Base-by-base conservation (phyloP, 2,888 invertebrate species). In the Polyommatus iphigenia region DNA sequence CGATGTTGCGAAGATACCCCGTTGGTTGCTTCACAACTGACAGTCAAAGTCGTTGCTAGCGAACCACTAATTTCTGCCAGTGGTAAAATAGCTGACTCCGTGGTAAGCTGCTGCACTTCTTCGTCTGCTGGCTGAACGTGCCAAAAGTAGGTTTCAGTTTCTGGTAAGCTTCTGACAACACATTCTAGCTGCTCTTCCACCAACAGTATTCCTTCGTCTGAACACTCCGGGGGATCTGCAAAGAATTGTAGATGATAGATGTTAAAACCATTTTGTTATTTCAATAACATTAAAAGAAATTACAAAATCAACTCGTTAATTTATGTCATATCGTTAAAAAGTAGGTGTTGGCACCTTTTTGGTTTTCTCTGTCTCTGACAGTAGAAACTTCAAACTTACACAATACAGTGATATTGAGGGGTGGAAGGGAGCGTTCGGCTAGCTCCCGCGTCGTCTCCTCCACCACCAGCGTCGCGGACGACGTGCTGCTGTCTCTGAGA, bases 201-300 rank as follows among this genome's bases (percentile, higher is more conserved):
- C 36, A 93, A 82, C n/a, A 85, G 86, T 41, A 94, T 86, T 24
- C 92, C 91, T 18, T 85, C 83, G 3, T 87, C 87, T 18, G 85
- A 83, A 82, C 94, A 94, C 86, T 93, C 92, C 13, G 94, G 94
- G 75, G 94, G 91, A 82, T 90, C 93, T 93, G 86, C 6, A 85
- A 86, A 67, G 13, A 3, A 78, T 67, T 1, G 24, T 13, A 29
- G 67, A 20, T 13, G 24, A 62, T 29, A 1, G 10, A 10, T 67
- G 24, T 13, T 62, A 29, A 67, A 15, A 67, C 5, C 62, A 10
- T 62, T 67, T 67, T 62, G 5, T 29, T 29, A 8, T 67, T 4
- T 67, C 10, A 62, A 59, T 20, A 20, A 62, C 24, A 62, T 18
- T 20, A 20, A 62, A 24, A 24, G 10, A 24, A 24, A 24, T 62